Evolutionary conservation across 2,797 vertebrate genomes (phyloP), one percentile per base, ranked within the genome.

Genomic region (Vipera ursinii): DNA sequence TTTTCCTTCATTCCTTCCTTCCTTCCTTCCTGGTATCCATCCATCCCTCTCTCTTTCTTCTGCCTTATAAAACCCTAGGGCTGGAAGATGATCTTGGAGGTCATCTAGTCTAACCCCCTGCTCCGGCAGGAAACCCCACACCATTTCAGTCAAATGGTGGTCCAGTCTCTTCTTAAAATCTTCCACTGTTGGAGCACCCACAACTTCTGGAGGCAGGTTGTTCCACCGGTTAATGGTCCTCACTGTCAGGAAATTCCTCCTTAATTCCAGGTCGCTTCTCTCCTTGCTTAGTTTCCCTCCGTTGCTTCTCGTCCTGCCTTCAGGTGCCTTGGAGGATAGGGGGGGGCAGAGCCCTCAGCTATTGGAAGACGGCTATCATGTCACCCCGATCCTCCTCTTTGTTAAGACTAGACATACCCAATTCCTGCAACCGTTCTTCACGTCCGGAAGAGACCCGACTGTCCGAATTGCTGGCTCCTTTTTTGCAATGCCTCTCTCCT

Each of bases 351-450:
- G 65, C 65, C n/a, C 6, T 3, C 2, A 32, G 6, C 32, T 38
- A 32, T 3, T 38, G n/a, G n/a, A 38, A 73, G 0, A 3, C 14
- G 32, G 14, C n/a, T 1, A 32, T 8, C 65, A 38, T 0, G 32
- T 38, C 65, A 7, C 12, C 1, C 61, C 4, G 38, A 8, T 38
- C 65, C 65, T 69, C 7, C n/a, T 17, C n/a, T 17, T 3, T 3
- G 2, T 38, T 20, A 38, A 38, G 65, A 32, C 14, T 0, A 20
- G 15, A 22, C 2, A 94, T 93, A 6, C 94, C 96, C 96, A 95
- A 92, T 94, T 53, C 61, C 28, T 14, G 24, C 7, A 17, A 14
- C 12, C 1, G 3, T 20, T 97, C 95, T 95, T 93, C 91, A 94
- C 90, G 51, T 48, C 51, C 61, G 60, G 28, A n/a, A 82, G 63